Percentiles rank a stretch among this genome's conserved stretches.
Conservation (phyloP, 2,888 invertebrate species). For the Sarcophaga rosellei region DNA sequence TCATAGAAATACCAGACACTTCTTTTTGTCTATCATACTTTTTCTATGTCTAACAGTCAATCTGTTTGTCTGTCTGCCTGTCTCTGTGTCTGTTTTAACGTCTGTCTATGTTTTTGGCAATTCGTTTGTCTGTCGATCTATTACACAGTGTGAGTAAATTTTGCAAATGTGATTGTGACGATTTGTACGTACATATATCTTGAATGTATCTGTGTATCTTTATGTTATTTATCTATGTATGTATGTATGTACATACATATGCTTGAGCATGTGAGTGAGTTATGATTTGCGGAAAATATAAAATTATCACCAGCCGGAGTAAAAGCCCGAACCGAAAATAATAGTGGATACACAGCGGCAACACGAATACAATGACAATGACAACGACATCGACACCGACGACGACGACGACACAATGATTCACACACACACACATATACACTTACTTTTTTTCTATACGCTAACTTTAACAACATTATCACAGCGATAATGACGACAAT, state of each 20-base stretch:
- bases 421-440: slow-evolving; percentile 53
- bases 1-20: slow-evolving; percentile 63
- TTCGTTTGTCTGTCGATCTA: slow-evolving; percentile 22
- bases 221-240: too few relatives aligned
- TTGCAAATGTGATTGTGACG: not conserved
- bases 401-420: slow-evolving; percentile 39
- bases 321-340: slow-evolving; percentile 57
- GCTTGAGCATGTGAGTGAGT: slow-evolving; percentile 14
- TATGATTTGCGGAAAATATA: slow-evolving; percentile 36
- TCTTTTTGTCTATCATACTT: slow-evolving; percentile 64
- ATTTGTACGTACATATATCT: not conserved
- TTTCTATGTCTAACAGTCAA: slow-evolving; percentile 45
- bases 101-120: not conserved
- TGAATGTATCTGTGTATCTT: not conserved
- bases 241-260: not conserved
- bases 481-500: slow-evolving; percentile 27
- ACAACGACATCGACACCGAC: slow-evolving; percentile 16
- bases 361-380: slow-evolving; percentile 49
- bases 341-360: slow-evolving; percentile 44
- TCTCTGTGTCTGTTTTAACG: not conserved
- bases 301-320: slow-evolving; percentile 62
- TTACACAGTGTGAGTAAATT: not conserved
- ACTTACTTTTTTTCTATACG: slow-evolving; percentile 14
- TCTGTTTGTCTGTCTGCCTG: slow-evolving; percentile 37
- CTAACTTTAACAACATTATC: slow-evolving; percentile 43